phyloP scores from a whole-genome alignment of 2,113 vertebrate genomes.

The Arenaria interpres region DNA sequence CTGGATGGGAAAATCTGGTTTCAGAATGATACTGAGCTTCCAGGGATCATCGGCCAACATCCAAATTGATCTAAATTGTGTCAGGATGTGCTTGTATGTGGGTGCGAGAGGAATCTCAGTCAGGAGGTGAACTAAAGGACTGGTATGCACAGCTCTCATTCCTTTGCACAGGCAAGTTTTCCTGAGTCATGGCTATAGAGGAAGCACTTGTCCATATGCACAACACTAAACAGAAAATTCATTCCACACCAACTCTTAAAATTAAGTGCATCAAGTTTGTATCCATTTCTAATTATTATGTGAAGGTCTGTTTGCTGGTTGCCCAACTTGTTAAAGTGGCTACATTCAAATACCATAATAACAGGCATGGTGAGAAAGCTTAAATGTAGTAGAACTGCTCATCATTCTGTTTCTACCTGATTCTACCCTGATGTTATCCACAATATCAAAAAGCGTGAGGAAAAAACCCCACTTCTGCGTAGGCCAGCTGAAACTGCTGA shows the following conservation, averaged over 20 bases:
- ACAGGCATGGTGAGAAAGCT: not conserved
- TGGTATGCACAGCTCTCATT: not conserved
- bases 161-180: not conserved
- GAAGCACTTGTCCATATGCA: not conserved
- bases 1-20: not conserved
- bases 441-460: not conserved
- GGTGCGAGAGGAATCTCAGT: not conserved
- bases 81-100: not conserved
- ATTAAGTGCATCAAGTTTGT: not conserved
- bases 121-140: not conserved
- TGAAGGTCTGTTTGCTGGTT: not conserved
- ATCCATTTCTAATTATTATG: not conserved
- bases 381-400: not conserved
- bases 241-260: not conserved
- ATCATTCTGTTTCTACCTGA: not conserved
- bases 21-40: not conserved
- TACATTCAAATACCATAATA: not conserved
- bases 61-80: not conserved
- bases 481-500: slow-evolving; percentile 6
- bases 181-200: not conserved
- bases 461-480: fast-evolving
- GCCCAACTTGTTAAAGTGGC: not conserved
- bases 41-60: not conserved
- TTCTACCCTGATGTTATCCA: not conserved
- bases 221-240: not conserved